Evolutionary conservation across 2,113 vertebrate genomes (phyloP).

Genomic region (Chascanopsetta lugubris): DNA sequence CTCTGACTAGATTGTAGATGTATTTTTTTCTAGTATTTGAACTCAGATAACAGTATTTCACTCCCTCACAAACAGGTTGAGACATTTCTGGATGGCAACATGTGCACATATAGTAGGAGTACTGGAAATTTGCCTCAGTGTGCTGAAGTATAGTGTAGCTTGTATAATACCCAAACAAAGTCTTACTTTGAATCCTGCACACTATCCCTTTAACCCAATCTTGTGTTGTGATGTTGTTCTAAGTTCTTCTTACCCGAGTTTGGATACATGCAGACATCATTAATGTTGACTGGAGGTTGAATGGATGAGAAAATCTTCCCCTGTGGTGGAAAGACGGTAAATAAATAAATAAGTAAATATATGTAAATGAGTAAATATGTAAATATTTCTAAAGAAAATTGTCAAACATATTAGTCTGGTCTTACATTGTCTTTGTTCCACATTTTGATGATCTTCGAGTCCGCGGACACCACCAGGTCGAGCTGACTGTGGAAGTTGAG

Average conservation of each 20-base stretch:
- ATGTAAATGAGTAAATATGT: neutral
- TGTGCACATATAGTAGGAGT: no score
- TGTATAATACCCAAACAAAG: no score
- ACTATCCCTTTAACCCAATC: no score
- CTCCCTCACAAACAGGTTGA: no score
- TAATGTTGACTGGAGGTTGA: slow-evolving; percentile 90
- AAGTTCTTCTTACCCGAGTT: slow-evolving; percentile 84
- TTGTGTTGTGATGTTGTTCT: neutral
- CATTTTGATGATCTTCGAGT: slow-evolving; percentile 96
- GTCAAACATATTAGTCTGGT: neutral
- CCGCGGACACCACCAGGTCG: slow-evolving; percentile 92
- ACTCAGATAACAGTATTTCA: no score
- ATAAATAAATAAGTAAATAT: neutral
- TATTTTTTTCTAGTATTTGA: no score
- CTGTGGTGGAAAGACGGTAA: slow-evolving; percentile 76
- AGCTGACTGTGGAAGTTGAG: slow-evolving; percentile 88
- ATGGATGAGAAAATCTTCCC: slow-evolving; percentile 94
- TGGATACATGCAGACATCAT: slow-evolving; percentile 94
- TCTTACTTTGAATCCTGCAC: no score
- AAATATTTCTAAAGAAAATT: no score
- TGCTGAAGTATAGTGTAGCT: no score
- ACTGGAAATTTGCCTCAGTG: no score
- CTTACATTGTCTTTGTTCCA: slow-evolving; percentile 95
- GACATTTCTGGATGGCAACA: no score
- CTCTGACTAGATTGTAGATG: neutral